phyloP scores from a whole-genome alignment of 1,140 invertebrate genomes.

The Drosophila lowei region DNA sequence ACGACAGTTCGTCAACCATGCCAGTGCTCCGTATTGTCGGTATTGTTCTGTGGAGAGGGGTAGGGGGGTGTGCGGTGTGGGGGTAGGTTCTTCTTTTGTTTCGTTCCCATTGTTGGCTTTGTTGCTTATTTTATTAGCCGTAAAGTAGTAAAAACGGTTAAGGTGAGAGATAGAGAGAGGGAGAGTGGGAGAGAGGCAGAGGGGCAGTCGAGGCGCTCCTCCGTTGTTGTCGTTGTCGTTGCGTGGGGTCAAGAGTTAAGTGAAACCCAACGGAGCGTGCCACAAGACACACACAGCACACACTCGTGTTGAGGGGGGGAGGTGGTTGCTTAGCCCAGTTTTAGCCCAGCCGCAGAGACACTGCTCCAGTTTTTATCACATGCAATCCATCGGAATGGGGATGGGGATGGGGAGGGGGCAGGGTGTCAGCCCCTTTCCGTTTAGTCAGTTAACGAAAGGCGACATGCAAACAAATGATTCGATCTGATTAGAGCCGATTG shows the following conservation, averaged over 20 bases:
- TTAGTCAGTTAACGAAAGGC: conserved; percentile 47
- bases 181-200: too few species aligned
- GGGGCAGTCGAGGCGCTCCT: conserved; percentile 2
- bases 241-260: conserved; percentile 74
- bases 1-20: conserved; percentile 59
- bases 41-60: too few species aligned
- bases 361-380: conserved; percentile 70
- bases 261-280: conserved; percentile 62
- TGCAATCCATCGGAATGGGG: conserved; percentile 59
- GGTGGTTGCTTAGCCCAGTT: conserved; percentile 51
- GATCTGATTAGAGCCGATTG: conserved; percentile 40
- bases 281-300: conserved; percentile 37
- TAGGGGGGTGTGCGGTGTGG: too few species aligned
- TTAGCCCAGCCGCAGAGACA: conserved; percentile 34
- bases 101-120: conserved; percentile 33
- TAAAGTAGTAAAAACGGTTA: conserved; percentile 59
- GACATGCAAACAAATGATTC: conserved; percentile 41
- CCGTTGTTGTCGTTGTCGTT: conserved; percentile 30
- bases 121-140: conserved; percentile 64
- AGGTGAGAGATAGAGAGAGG: conserved; percentile 17
- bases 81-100: conserved; percentile 15
- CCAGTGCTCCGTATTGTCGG: too few species aligned
- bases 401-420: neutral
- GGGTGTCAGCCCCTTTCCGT: conserved; percentile 18
- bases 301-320: neutral